phyloP scores from a whole-genome alignment of 1,140 invertebrate species.

The Halictus rubicundus region DNA sequence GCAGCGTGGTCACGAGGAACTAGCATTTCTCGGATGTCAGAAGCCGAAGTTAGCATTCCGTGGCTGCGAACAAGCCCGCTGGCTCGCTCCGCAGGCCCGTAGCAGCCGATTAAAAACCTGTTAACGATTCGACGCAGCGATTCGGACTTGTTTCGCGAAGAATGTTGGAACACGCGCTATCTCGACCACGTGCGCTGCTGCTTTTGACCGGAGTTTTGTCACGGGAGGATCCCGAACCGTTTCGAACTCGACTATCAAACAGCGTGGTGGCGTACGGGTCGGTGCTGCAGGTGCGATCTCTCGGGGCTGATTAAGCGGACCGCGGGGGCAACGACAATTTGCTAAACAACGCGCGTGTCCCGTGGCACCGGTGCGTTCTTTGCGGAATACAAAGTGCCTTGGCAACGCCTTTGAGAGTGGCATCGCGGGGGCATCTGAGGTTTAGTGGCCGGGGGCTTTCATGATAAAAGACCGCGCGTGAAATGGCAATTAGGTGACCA shows the following conservation, averaged over 20 bases:
- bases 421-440: constrained; percentile 13
- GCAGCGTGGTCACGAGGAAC: background rate
- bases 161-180: constrained; percentile 42
- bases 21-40: background rate
- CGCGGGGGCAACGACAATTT: constrained; percentile 34
- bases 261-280: background rate
- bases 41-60: constrained; percentile 13
- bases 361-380: background rate
- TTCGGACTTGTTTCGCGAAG: constrained; percentile 21
- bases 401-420: constrained; percentile 47
- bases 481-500: constrained; percentile 50
- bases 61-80: background rate
- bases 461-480: constrained; percentile 43
- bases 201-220: background rate
- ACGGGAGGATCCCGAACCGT: constrained; percentile 15
- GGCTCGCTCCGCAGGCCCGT: background rate
- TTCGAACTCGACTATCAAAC: constrained; percentile 25
- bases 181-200: constrained; percentile 26
- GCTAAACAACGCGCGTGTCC: constrained; percentile 51
- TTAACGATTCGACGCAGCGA: constrained; percentile 35
- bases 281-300: constrained; percentile 33
- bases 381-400: constrained; percentile 48
- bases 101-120: constrained; percentile 10
- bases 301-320: constrained; percentile 32
- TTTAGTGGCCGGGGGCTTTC: constrained; percentile 44